These are phyloP conservation scores for Bradypodion ventrale DNA, from an alignment of 2,797 vertebrate species.

Conservation along the genomic window DNA sequence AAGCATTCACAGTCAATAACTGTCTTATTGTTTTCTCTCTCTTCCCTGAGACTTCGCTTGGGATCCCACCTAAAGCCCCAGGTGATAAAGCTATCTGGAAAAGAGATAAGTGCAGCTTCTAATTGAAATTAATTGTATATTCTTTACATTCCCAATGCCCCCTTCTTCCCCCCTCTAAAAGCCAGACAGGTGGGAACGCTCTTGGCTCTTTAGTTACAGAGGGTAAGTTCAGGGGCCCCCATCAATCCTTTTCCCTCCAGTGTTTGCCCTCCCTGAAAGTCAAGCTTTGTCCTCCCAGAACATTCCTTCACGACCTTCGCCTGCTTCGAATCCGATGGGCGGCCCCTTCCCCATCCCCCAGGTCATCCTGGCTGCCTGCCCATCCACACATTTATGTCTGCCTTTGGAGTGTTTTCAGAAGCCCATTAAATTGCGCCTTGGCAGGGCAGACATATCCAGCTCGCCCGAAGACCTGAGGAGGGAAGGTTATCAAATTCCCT, in stretches of 20 bases:
- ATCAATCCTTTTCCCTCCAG: constrained; percentile 75
- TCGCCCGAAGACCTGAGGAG: constrained; percentile 84
- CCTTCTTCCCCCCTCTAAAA: constrained; percentile 64
- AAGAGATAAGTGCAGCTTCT: constrained; percentile 66
- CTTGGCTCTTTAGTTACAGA: constrained; percentile 72
- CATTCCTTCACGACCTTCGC: constrained; percentile 81
- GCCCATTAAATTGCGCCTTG: constrained; percentile 88
- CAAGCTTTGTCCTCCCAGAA: constrained; percentile 75
- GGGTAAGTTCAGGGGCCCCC: constrained; percentile 63
- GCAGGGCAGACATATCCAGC: constrained; percentile 85
- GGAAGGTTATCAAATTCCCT: constrained; percentile 89
- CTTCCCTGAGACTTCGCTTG: constrained; percentile 20
- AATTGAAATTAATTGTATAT: constrained; percentile 83
- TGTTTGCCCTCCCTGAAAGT: constrained; percentile 68
- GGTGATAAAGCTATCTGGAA: constrained; percentile 67
- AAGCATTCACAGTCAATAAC: neutral
- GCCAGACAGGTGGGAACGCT: constrained; percentile 79
- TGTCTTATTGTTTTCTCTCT: constrained; percentile 42
- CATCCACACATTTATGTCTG: constrained; percentile 90
- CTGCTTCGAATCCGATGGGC: constrained; percentile 79
- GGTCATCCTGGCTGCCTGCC: constrained; percentile 86
- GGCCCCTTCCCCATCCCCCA: constrained; percentile 71
- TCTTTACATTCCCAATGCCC: constrained; percentile 79
- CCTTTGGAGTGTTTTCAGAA: constrained; percentile 87
- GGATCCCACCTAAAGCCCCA: constrained; percentile 47